phyloP scores from a whole-genome alignment of 2,113 vertebrate genomes.

The Anguilla japonica region DNA sequence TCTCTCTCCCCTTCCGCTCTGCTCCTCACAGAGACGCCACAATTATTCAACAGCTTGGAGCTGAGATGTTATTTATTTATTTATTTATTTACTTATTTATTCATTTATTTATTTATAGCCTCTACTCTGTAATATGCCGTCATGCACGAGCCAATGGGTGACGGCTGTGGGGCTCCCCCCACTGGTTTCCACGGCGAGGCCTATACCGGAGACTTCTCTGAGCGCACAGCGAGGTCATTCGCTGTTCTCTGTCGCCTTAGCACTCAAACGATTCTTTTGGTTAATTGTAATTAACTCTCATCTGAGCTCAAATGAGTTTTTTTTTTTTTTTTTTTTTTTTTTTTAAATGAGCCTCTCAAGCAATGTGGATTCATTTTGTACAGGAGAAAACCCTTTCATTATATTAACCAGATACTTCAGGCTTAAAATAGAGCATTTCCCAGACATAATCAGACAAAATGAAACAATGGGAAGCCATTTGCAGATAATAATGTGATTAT shows the following conservation, averaged over 20 bases:
- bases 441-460: neutral
- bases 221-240: too few relatives aligned
- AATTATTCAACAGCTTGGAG: neutral
- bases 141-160: neutral
- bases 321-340: neutral
- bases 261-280: too few relatives aligned
- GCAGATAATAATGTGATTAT: neutral
- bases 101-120: neutral
- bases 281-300: too few relatives aligned
- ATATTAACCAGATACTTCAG: neutral
- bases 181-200: too few relatives aligned
- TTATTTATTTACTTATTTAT: too few relatives aligned
- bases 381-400: neutral
- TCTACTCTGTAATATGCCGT: neutral
- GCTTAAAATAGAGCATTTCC: neutral
- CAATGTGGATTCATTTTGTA: neutral
- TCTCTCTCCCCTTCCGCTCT: neutral
- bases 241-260: too few relatives aligned
- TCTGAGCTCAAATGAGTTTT: too few relatives aligned
- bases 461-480: neutral
- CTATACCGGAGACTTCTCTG: too few relatives aligned
- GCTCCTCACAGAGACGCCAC: neutral
- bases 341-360: neutral
- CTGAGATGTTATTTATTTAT: neutral
- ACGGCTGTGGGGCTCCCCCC: too few relatives aligned